Percentiles rank a stretch among this genome's conserved stretches.
These are phyloP conservation scores for Neodiprion fabricii DNA, from an alignment of 1,140 invertebrate genomes.

Conservation along the genomic window DNA sequence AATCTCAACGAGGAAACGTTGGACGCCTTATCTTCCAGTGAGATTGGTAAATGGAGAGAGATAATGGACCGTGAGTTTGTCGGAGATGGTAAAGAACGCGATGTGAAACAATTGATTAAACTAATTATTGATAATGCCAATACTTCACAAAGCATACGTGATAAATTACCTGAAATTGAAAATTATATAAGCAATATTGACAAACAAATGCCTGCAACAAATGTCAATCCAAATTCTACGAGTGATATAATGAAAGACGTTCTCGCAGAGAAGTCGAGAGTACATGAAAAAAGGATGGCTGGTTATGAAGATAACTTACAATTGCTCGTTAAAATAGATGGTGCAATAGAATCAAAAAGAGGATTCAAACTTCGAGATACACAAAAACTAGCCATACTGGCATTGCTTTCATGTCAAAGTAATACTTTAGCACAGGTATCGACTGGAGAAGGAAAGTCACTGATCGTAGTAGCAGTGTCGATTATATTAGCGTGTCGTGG, in stretches of 20 bases:
- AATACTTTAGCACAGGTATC: constrained; percentile 30
- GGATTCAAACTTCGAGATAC: constrained; percentile 29
- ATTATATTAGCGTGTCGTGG: constrained; percentile 33
- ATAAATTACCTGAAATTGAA: constrained; percentile 1
- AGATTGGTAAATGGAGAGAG: background rate
- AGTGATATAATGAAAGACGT: background rate
- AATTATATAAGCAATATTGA: background rate
- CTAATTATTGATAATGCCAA: constrained; percentile 4
- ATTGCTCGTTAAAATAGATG: constrained; percentile 23
- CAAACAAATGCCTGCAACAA: background rate
- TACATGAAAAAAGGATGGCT: no score
- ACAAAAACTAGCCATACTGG: constrained; percentile 27
- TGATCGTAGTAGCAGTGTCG: constrained; percentile 38
- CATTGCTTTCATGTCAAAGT: constrained; percentile 20
- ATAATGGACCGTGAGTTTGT: background rate
- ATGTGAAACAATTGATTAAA: constrained; percentile 1
- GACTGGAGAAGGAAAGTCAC: constrained; percentile 44
- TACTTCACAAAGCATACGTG: background rate
- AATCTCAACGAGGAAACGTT: background rate
- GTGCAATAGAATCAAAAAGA: constrained; percentile 27
- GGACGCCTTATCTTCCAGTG: background rate
- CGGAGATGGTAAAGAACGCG: background rate
- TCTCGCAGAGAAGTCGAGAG: background rate
- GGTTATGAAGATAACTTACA: background rate
- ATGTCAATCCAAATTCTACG: background rate